These are phyloP conservation scores for Salminus brasiliensis DNA, from an alignment of 2,113 vertebrate species.

Conservation along the genomic window DNA sequence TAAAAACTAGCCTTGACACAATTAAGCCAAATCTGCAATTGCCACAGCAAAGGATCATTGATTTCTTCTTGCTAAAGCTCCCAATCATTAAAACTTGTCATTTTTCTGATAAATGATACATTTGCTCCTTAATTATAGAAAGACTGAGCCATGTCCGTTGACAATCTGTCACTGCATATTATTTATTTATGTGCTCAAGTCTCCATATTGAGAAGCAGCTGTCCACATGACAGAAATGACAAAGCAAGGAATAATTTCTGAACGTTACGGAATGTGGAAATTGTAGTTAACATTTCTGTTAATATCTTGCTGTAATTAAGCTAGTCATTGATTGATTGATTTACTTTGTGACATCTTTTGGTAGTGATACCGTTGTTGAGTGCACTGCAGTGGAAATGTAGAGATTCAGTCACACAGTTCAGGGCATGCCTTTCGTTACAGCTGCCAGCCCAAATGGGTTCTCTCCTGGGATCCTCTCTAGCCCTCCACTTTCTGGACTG, in stretches of 20 bases:
- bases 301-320: not conserved
- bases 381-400: not conserved
- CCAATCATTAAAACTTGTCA: conserved; percentile 48
- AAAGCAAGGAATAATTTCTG: not conserved
- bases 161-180: conserved; percentile 55
- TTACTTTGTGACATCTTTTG: no score
- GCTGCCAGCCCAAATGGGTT: conserved; percentile 94
- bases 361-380: no score
- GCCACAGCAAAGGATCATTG: conserved; percentile 32
- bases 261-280: not conserved
- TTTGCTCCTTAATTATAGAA: conserved; percentile 57
- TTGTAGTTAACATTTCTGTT: not conserved
- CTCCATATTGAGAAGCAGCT: conserved; percentile 62
- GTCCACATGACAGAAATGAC: conserved; percentile 43
- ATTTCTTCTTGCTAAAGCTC: conserved; percentile 45
- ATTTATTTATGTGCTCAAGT: conserved; percentile 57
- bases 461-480: conserved; percentile 83
- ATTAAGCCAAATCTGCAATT: no score
- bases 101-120: conserved; percentile 58
- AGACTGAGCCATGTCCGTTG: conserved; percentile 57
- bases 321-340: no score
- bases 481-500: conserved; percentile 91
- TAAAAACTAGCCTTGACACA: no score
- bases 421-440: conserved; percentile 59
- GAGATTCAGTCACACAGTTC: conserved; percentile 15